Evolutionary conservation across 2,888 invertebrate species (phyloP).

Genomic region (Acrobasis repandana): DNA sequence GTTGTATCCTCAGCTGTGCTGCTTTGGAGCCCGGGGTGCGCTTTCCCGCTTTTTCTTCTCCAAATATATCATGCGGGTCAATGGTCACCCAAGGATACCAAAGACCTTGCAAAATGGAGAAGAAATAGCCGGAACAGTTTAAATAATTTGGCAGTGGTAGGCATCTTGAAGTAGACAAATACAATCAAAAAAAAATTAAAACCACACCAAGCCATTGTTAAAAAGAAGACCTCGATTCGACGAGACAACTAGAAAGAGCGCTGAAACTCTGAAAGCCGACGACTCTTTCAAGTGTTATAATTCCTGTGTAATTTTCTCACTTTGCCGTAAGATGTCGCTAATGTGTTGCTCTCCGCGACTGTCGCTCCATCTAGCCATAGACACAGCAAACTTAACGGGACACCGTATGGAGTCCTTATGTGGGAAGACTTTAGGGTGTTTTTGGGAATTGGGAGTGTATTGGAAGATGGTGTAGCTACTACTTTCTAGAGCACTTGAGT

Average conservation of each 20-base stretch:
- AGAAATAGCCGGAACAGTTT: too few species aligned
- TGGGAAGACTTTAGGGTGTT: conserved; percentile 29
- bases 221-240: conserved; percentile 16
- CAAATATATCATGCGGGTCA: too few species aligned
- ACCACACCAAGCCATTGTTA: background rate
- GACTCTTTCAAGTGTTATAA: conserved; percentile 62
- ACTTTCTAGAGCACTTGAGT: conserved; percentile 73
- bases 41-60: too few species aligned
- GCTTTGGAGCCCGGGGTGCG: too few species aligned
- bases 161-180: background rate
- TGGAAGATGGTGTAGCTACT: conserved; percentile 47
- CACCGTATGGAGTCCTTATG: background rate
- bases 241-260: conserved; percentile 1
- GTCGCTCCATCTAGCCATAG: conserved; percentile 68
- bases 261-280: conserved; percentile 42
- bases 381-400: conserved; percentile 45
- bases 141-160: background rate
- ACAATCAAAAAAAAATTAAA: background rate
- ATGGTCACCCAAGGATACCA: too few species aligned
- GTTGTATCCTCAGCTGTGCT: too few species aligned
- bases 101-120: too few species aligned
- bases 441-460: conserved; percentile 30
- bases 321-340: conserved; percentile 75
- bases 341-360: conserved; percentile 72
- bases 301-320: conserved; percentile 76